Base-by-base conservation (phyloP, 37 sponge, comb jelly and placozoan genomes). In the Geodia barretti region DNA sequence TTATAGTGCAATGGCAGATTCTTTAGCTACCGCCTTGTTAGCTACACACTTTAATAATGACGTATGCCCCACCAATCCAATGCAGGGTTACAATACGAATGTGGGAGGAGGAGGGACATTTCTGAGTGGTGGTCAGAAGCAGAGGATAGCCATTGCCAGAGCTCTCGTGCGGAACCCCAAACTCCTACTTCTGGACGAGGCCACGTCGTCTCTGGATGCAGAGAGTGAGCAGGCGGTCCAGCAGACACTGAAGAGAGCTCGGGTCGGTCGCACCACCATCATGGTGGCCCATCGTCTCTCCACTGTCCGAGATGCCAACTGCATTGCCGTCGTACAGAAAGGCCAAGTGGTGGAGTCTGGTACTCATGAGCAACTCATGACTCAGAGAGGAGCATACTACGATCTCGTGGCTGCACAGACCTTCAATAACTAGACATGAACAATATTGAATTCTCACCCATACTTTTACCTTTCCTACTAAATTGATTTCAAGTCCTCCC, bases 271-370 rank as follows among this genome's bases (percentile, higher is more conserved):
- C 17, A 86, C 87, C 1, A 86, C 87, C 5, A 72, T 86, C 34
- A 42, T 86, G 1, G 54, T 86, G 37, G 85, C 87, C 36, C 87
- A 86, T 41, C 70, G 87, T 7, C 74, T 86, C 64, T 86, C 87
- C 11, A 86, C 87, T 23, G 47, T 86, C 58, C 67, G 38, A 4
- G 73, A 19, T 72, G 79, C 87, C 14, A 70, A 75, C 32, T 1
- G 35, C 24, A 72, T 86, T 47, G 75, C 74, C 5, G 17, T 30
- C 30, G 64, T 86, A 24, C 75, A 68, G 38, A 23, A 65, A 36
- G 87, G 87, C 1, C 1, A 38, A 1, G 60, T 86, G 5, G 62
- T 54, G 14, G 87, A 79, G 68, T 19, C 28, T 20, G 87, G 87
- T 1, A 86, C 75, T 1, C 87, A 86, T 66, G 64, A 67, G 0